Base-by-base conservation (phyloP, 1,140 invertebrate species). In the Ostrea edulis region DNA sequence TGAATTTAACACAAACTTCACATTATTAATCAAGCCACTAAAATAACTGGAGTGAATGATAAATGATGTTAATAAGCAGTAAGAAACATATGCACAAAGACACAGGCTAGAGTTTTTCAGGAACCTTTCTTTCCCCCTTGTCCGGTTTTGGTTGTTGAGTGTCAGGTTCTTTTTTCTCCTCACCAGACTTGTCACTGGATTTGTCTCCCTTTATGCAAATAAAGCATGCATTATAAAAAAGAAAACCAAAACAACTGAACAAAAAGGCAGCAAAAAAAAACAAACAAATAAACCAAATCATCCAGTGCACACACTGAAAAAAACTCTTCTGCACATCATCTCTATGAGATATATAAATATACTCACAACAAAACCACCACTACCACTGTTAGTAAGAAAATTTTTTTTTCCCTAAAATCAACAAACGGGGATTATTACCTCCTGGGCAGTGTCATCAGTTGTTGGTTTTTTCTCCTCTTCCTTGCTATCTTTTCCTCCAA, bases 401-500 rank as follows among this genome's bases (percentile, higher is more conserved):
- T 2, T 2, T 44, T 1, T 2, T 2, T 5, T 44, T 44, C 35
- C 2, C 2, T 2, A 44, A 44, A 44, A 44, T 44, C 35, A 44
- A 44, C 55, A 20, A 7, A 8, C 1, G 55, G 55, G n/a, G 35
- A 44, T 44, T 14, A 71, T 35, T 89, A 87, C 89, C 71, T 91
- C 91, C 25, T 68, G 62, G 2, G 44, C 85, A 8, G 90, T 77
- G 8, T 91, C 85, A 83, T 92, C 92, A 54, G 82, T 81, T 25
- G 77, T 29, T 35, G 85, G 71, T 53, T 90, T 90, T 44, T 86
- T 86, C 9, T 81, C 85, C 8, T 87, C 87, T 83, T 58, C 86
- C 58, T 89, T 86, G 2, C 87, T 51, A 12, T 91, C 89, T 54
- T 90, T 93, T 9, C 89, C 89, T 52, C 95, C 96, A 95, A 99